Evolutionary conservation across 2,797 vertebrate species (phyloP), one percentile per base, ranked within the genome.

Genomic region (Sebastes steindachneri): DNA sequence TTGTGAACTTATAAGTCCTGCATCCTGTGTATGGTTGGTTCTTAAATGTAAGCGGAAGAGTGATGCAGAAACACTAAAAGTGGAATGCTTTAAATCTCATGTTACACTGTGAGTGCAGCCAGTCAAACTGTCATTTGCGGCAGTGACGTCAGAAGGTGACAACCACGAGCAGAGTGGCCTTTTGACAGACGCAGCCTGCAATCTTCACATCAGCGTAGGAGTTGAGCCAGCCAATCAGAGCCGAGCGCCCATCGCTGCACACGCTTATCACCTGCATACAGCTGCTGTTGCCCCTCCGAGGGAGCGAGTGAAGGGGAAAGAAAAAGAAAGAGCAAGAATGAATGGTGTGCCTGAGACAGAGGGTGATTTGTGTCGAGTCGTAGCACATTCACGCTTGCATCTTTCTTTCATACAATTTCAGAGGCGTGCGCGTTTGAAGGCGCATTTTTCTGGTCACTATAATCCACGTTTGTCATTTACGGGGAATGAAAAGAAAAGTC

Each of bases 201-300:
- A 93, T 95, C 94, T 93, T 92, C 90, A 92, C 93, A 93, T 96
- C 92, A 90, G 93, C 84, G 90, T 91, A 85, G 90, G 93, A 91
- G 88, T 87, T 31, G 76, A 89, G 88, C 82, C 75, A 86, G 88
- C 92, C 95, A 94, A 95, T 96, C 91, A 89, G 83, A 91, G 82
- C 57, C 35, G 15, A 77, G 87, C 79, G 58, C 85, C 74, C 88
- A 88, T 80, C 71, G 71, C 92, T 76, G 88, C 89, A 75, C 88
- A 83, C 59, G 89, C 94, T 95, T 95, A 95, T 96, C 95, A 94
- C 95, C 94, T 93, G 92, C 93, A 69, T 78, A 75, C 96, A 96
- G 95, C 94, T 95, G 95, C 91, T 80, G 92, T 89, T 79, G 86
- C 86, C 85, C 90, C 91, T 93, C 81, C 14, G 86, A 91, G 88